A percentile compares a stretch with the other conserved stretches of the same genome.
Conservation (phyloP, 2,888 invertebrate species). For the Cosmia pyralina region DNA sequence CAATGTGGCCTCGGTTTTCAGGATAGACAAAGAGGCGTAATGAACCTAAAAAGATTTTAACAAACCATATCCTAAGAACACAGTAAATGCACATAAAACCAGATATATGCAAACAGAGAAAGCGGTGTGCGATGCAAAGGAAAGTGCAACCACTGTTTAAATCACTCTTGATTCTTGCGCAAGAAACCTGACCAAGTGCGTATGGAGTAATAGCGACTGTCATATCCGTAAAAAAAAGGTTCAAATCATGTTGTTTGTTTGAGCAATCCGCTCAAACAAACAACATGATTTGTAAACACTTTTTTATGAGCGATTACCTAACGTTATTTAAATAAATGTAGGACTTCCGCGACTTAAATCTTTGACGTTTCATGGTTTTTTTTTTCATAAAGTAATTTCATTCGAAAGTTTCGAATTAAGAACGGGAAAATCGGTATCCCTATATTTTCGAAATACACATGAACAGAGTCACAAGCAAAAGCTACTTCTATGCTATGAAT, state of each 20-base stretch:
- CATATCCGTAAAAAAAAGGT: neutral
- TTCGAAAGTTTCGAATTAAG: neutral
- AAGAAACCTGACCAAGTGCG: slow-evolving; percentile 46
- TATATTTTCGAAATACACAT: neutral
- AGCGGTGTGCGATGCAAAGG: slow-evolving; percentile 48
- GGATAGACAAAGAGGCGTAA: neutral
- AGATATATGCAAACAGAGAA: slow-evolving; percentile 51
- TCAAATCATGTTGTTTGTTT: too few relatives aligned
- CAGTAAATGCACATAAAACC: slow-evolving; percentile 17
- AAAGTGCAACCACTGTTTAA: slow-evolving; percentile 48
- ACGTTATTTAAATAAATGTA: neutral
- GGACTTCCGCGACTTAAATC: neutral
- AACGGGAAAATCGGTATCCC: neutral
- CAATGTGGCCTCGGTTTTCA: neutral
- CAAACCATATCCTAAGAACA: neutral
- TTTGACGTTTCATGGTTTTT: neutral
- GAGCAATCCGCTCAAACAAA: neutral
- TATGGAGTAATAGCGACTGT: slow-evolving; percentile 5
- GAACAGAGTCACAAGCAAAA: neutral
- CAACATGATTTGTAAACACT: neutral
- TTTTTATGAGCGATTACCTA: neutral
- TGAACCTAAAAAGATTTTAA: neutral
- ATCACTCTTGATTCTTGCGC: slow-evolving; percentile 43
- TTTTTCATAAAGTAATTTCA: neutral
- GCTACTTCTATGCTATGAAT: neutral